A percentile compares a stretch with the other conserved stretches of the same genome.
phyloP scores from a whole-genome alignment of 2,113 vertebrate species.

The Epinephelus cyanopodus region DNA sequence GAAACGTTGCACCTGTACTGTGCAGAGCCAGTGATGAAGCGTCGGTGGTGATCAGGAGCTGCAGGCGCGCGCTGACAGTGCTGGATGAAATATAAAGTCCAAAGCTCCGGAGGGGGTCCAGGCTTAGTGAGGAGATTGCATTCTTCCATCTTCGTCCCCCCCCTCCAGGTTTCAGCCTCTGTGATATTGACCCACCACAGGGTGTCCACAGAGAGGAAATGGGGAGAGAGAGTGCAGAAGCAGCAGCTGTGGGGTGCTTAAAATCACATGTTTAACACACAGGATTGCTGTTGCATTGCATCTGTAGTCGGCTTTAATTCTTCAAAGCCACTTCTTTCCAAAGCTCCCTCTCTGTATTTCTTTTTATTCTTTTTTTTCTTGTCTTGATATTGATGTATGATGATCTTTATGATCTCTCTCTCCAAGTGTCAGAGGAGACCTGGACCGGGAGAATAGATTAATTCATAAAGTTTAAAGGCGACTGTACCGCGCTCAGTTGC shows the following conservation, averaged over 20 bases:
- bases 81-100: conserved; percentile 63
- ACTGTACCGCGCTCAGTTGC: conserved; percentile 20
- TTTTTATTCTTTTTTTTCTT: neutral
- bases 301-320: conserved; percentile 21
- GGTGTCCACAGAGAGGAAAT: conserved; percentile 38
- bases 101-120: conserved; percentile 59
- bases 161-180: conserved; percentile 40
- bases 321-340: conserved; percentile 5
- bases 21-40: conserved; percentile 22
- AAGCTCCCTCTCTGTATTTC: neutral
- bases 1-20: conserved; percentile 3
- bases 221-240: conserved; percentile 36
- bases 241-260: conserved; percentile 26
- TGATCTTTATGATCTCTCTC: conserved; percentile 28
- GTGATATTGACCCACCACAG: conserved; percentile 63
- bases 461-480: conserved; percentile 62
- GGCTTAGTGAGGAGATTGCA: conserved; percentile 67
- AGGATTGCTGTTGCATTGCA: conserved; percentile 4
- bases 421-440: conserved; percentile 36
- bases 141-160: conserved; percentile 65
- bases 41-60: conserved; percentile 37
- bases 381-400: conserved; percentile 28
- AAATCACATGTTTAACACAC: conserved; percentile 24
- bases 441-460: conserved; percentile 46
- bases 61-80: conserved; percentile 44